phyloP scores from a whole-genome alignment of 2,888 invertebrate genomes.

The Drosophila niveifrons region DNA sequence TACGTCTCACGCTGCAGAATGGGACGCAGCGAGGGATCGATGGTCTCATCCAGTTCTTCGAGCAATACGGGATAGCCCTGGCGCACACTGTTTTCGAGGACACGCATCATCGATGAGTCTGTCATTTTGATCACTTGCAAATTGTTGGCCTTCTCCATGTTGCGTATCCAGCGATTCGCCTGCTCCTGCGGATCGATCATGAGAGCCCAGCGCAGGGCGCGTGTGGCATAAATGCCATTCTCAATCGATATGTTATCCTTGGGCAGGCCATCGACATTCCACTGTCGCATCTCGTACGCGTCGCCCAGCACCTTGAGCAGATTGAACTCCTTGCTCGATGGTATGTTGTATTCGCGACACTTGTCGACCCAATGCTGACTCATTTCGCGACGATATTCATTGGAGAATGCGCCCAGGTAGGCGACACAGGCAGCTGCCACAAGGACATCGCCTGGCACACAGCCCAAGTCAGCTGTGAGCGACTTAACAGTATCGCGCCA shows the following conservation, averaged over 20 bases:
- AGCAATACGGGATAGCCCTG: conserved; percentile 94
- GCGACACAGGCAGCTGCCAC: conserved; percentile 95
- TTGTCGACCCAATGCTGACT: conserved; percentile 89
- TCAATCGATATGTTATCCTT: conserved; percentile 95
- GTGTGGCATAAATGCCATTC: conserved; percentile 95
- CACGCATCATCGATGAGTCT: conserved; percentile 90
- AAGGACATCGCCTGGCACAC: conserved; percentile 94
- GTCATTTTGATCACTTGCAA: conserved; percentile 92
- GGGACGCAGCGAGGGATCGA: conserved; percentile 95
- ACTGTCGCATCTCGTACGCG: conserved; percentile 93
- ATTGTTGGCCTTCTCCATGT: conserved; percentile 92
- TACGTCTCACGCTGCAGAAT: conserved; percentile 92
- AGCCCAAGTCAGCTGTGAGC: conserved; percentile 89
- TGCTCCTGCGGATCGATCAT: conserved; percentile 98
- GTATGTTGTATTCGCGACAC: conserved; percentile 89
- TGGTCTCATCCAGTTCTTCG: conserved; percentile 94
- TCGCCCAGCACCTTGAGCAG: conserved; percentile 91
- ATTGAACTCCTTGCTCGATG: conserved; percentile 90
- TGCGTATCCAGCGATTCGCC: conserved; percentile 96
- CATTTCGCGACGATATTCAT: conserved; percentile 89
- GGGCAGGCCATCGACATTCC: conserved; percentile 96
- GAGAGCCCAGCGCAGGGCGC: conserved; percentile 93
- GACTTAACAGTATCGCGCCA: conserved; percentile 92
- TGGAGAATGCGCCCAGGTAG: conserved; percentile 96
- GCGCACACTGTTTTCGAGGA: conserved; percentile 91